These are phyloP conservation scores for Ditylenchus dipsaci DNA, from an alignment of 1,140 invertebrate genomes.

Conservation along the genomic window DNA sequence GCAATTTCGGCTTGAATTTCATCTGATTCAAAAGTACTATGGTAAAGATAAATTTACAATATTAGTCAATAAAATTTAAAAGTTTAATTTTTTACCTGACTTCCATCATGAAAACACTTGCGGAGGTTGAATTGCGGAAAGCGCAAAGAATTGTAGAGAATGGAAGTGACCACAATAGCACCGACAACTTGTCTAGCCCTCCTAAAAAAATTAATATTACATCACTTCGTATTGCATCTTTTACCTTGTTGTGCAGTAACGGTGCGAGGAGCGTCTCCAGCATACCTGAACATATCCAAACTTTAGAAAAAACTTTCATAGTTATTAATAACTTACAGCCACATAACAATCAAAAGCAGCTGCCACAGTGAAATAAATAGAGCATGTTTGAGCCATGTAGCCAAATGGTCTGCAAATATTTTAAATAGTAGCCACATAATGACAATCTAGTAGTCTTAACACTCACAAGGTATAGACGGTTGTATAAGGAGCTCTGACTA, in stretches of 20 bases:
- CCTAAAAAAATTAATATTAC: no score
- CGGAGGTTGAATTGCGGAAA: constrained; percentile 57
- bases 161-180: constrained; percentile 42
- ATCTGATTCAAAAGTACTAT: no score
- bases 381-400: constrained; percentile 57
- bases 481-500: constrained; percentile 52
- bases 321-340: constrained; percentile 32
- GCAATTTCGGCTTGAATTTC: no score
- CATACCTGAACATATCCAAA: constrained; percentile 48
- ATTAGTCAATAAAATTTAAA: no score
- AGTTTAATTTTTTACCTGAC: constrained; percentile 44
- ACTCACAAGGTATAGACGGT: constrained; percentile 35
- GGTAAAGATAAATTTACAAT: no score
- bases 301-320: constrained; percentile 3
- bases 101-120: constrained; percentile 54
- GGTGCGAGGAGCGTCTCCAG: constrained; percentile 27
- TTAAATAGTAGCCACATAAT: not conserved
- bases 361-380: constrained; percentile 56
- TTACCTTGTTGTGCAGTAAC: constrained; percentile 51
- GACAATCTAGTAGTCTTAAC: not conserved
- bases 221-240: no score
- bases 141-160: constrained; percentile 55
- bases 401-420: constrained; percentile 16
- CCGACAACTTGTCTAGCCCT: constrained; percentile 44
- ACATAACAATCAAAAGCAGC: constrained; percentile 57